Base-by-base conservation (phyloP, 2,113 vertebrate species). In the Bubo blakistoni region DNA sequence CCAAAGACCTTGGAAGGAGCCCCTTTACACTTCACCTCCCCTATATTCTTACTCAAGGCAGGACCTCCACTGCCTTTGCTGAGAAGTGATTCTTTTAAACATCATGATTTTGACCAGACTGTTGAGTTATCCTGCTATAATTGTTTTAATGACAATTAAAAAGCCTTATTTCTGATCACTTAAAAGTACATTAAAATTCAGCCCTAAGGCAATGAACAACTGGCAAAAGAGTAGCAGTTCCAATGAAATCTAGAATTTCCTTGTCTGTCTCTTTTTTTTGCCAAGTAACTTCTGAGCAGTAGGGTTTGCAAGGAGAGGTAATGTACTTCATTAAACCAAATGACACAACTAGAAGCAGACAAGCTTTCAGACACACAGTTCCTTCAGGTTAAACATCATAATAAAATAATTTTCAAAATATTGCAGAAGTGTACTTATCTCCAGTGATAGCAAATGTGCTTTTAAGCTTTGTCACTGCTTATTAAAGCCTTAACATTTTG, bases 281-380 rank as follows among this genome's bases (percentile, higher is more conserved):
- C 49, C 51, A 73, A 83, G 42, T 8, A 55, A 55, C 21, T 59
- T 44, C 46, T 30, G 54, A 81, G 73, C 81, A 94, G 66, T 52
- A 57, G n/a, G 3, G 12, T 25, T 81, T 65, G 70, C 1, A 4
- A 82, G 49, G 30, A 85, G 70, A 96, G 44, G 19, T 40, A 85
- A 92, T 26, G 27, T 34, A 46, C 46, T 88, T 91, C 92, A 90
- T 93, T 91, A 96, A 88, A 58, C 44, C 66, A 96, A 95, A 96
- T 29, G 62, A 85, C 77, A 74, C 78, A 90, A 58, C 81, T 77
- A 81, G n/a, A 82, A 69, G 81, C 78, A 94, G 84, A 82, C 49
- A 94, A 80, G 58, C 74, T 85, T 87, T 65, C 94, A 92, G 70
- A 69, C 46, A 44, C 71, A 42, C 36, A 58, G 57, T 61, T 96